Evolutionary conservation across 1,140 invertebrate genomes (phyloP), one percentile per base, ranked within the genome.

Genomic region (Antheraea mylitta): DNA sequence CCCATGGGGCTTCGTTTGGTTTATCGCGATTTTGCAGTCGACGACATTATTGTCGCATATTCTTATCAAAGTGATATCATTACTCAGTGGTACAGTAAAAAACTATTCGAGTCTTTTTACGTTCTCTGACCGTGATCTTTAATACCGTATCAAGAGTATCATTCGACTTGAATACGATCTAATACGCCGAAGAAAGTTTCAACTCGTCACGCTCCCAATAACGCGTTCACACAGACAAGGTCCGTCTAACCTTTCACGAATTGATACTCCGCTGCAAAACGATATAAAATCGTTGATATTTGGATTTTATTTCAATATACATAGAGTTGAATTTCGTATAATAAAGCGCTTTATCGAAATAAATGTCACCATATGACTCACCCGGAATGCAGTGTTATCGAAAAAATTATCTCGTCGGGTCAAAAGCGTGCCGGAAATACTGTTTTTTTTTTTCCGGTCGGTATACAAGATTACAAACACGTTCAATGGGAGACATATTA

Each of bases 351-450:
- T 45, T 58, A 61, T 61, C 59, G 16, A 9, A 6, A 0, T 19
- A 13, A 63, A 63, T 63, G 61, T 63, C 61, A 61, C 22, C n/a
- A n/a, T 22, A 59, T 72, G 70, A 72, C 53, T 72, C 66, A 72
- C 48, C n/a, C 68, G 63, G 66, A 68, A 72, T 68, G 58, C 66
- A 61, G 19, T 19, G 38, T 37, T 72, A 72, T 72, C 63, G 38
- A 66, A 58, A 66, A 58, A 48, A 42, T 65, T 68, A 68, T 72
- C 70, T 65, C 62, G 16, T 8, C 8, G n/a, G 48, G 60, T 68
- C 66, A 60, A 53, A 13, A 16, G 16, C 45, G 11, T 6, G 16
- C 4, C 45, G 45, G 45, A 53, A 10, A 53, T 16, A 16, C 1
- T 16, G 45, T 53, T 53, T 13, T 53, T 53, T 53, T 53, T 53